Percentiles rank a stretch among this genome's conserved stretches.
Evolutionary conservation across 2,888 invertebrate genomes (phyloP).

Genomic region (Drosophila multiciliata): DNA sequence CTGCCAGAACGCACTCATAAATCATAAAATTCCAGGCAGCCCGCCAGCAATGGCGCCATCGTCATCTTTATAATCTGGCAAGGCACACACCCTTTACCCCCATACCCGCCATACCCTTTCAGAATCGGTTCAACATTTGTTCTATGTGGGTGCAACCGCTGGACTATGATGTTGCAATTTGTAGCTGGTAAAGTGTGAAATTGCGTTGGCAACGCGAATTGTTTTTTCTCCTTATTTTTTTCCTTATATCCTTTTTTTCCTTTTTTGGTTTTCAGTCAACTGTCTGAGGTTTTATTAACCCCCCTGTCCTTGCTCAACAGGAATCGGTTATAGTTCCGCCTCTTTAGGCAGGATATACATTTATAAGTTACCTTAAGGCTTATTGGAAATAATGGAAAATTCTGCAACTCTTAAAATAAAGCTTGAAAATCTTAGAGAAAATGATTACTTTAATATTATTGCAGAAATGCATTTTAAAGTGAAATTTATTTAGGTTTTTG

Average conservation of each 20-base stretch:
- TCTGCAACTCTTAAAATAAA: neutral
- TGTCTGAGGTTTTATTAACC: conserved; percentile 30
- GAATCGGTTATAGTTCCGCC: conserved; percentile 20
- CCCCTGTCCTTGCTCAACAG: neutral
- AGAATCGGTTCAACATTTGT: conserved; percentile 24
- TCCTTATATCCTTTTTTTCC: neutral
- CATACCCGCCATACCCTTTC: neutral
- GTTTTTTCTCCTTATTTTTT: conserved; percentile 43
- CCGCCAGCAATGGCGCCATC: conserved; percentile 60
- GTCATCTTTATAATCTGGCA: conserved; percentile 77
- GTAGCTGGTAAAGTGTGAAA: conserved; percentile 80
- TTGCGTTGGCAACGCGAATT: conserved; percentile 75
- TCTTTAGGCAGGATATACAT: conserved; percentile 16
- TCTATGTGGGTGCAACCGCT: conserved; percentile 51
- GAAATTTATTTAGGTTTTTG: neutral
- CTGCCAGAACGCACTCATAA: conserved; percentile 67
- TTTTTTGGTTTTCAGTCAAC: conserved; percentile 26
- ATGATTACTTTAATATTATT: neutral
- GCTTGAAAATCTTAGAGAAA: neutral
- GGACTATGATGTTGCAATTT: conserved; percentile 79
- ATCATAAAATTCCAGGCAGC: conserved; percentile 76
- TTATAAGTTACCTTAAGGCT: conserved; percentile 2
- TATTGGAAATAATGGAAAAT: neutral
- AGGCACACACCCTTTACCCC: conserved; percentile 23
- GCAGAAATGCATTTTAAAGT: neutral